phyloP scores from a whole-genome alignment of 2,797 vertebrate genomes.

The Carduelis carduelis region DNA sequence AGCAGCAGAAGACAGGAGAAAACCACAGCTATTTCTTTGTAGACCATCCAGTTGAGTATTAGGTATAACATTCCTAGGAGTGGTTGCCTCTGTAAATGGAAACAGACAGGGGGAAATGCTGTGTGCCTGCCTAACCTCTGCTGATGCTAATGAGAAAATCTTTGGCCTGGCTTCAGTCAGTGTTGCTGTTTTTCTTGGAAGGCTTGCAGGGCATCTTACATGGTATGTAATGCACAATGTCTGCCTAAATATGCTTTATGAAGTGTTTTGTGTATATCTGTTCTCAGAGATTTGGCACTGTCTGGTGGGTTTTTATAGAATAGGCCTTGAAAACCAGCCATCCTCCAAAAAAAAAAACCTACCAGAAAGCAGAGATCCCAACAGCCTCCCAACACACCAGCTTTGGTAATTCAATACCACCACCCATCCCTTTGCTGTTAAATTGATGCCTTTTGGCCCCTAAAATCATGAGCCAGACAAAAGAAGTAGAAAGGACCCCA shows the following conservation, averaged over 20 bases:
- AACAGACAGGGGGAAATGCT: slow-evolving; percentile 27
- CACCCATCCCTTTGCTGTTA: not conserved
- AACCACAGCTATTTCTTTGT: slow-evolving; percentile 71
- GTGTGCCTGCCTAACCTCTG: slow-evolving; percentile 46
- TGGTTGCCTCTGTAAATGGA: slow-evolving; percentile 54
- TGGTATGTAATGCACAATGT: not conserved
- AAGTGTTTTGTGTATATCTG: not conserved
- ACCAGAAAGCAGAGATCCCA: not conserved
- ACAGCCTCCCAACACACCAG: not conserved
- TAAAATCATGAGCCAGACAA: not conserved
- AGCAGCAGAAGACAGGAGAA: slow-evolving; percentile 49
- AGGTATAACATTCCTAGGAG: slow-evolving; percentile 41
- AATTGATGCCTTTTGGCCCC: not conserved
- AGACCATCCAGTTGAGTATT: slow-evolving; percentile 51
- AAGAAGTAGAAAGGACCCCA: slow-evolving; percentile 35
- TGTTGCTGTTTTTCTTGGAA: slow-evolving; percentile 53
- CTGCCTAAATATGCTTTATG: not conserved
- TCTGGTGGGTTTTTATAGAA: not conserved
- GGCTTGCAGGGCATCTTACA: not conserved
- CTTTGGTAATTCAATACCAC: slow-evolving; percentile 13
- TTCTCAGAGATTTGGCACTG: not conserved
- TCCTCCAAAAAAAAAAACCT: not conserved
- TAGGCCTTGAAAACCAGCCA: not conserved
- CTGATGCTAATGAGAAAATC: slow-evolving; percentile 36
- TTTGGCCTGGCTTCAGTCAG: slow-evolving; percentile 50